These are phyloP conservation scores for Rattus norvegicus DNA, from an alignment of 2,113 vertebrate genomes.

Conservation along the genomic window DNA sequence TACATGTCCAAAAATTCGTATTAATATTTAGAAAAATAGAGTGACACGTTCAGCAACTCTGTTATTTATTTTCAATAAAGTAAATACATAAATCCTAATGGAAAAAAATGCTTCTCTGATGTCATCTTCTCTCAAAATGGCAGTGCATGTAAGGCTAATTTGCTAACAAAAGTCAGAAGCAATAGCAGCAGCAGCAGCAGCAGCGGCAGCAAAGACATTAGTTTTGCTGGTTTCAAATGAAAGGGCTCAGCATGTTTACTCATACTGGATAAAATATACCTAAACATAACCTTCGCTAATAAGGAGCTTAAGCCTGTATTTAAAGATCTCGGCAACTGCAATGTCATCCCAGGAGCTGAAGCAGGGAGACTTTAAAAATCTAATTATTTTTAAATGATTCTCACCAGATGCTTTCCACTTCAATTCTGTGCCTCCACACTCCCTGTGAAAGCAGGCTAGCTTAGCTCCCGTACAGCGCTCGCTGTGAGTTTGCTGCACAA, in stretches of 20 bases:
- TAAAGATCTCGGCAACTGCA: constrained; percentile 21
- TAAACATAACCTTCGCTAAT: constrained; percentile 70
- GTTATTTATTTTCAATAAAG: neutral
- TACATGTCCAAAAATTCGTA: neutral
- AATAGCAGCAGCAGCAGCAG: neutral
- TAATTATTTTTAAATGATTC: constrained; percentile 79
- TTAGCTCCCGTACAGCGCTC: constrained; percentile 9
- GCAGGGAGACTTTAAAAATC: constrained; percentile 60
- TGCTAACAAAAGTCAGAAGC: constrained; percentile 40
- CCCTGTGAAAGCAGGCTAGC: constrained; percentile 24
- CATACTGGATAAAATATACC: constrained; percentile 33
- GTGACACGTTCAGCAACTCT: neutral
- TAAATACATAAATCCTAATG: neutral
- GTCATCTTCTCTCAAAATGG: neutral
- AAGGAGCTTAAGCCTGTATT: constrained; percentile 71
- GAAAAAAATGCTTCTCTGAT: neutral
- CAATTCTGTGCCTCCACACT: neutral
- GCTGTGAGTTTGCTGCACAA: neutral
- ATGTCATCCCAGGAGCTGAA: constrained; percentile 71
- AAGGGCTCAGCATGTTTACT: constrained; percentile 57
- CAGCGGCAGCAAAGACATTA: constrained; percentile 22
- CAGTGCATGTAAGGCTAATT: constrained; percentile 31
- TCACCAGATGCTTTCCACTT: constrained; percentile 59
- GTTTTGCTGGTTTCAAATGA: constrained; percentile 66
- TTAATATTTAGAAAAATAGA: neutral